Evolutionary conservation across 2,113 vertebrate genomes (phyloP), one percentile per base, ranked within the genome.

Genomic region (Perca fluviatilis): DNA sequence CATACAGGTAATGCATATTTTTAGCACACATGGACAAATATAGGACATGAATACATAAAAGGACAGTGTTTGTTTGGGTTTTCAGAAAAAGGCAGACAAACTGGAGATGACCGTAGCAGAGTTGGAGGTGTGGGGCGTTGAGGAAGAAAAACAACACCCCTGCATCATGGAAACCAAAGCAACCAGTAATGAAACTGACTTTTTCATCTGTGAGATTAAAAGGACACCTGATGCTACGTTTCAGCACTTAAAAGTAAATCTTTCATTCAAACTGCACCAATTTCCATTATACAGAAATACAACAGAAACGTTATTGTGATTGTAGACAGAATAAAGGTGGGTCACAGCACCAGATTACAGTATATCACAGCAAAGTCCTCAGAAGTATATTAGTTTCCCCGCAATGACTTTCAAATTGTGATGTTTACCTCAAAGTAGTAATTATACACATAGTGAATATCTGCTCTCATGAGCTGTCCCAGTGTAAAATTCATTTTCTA

Each of bases 1-100:
- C 50, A 88, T 96, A 57, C 23, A 92, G 92, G 95, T 96, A 86
- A 71, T 12, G 4, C 0, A 19, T 3, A 6, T 0, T 47, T 18
- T 30, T 46, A 11, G 36, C 0, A 16, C 5, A 14, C 47, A 27
- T 19, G 23, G 6, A 11, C 23, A 58, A 5, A 63, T 1, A 27
- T 6, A 15, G 16, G 16, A 21, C 11, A 15, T 23, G 1, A 0
- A 78, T 64, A 81, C 71, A 6, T 30, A 7, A 40, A 53, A 23
- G 18, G 1, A n/a, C 7, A n/a, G 11, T 10, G 9, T 70, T 30
- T 66, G 10, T 36, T 61, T 84, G 5, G 77, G 69, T 66, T 85
- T 70, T 43, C 82, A 99, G 98, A 99, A 98, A 97, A 95, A 91
- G 80, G 92, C 91, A 3, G 98, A 99, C 88, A 83, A 92, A n/a